Evolutionary conservation across 2,888 invertebrate genomes (phyloP).

Genomic region (Corythucha ciliata): DNA sequence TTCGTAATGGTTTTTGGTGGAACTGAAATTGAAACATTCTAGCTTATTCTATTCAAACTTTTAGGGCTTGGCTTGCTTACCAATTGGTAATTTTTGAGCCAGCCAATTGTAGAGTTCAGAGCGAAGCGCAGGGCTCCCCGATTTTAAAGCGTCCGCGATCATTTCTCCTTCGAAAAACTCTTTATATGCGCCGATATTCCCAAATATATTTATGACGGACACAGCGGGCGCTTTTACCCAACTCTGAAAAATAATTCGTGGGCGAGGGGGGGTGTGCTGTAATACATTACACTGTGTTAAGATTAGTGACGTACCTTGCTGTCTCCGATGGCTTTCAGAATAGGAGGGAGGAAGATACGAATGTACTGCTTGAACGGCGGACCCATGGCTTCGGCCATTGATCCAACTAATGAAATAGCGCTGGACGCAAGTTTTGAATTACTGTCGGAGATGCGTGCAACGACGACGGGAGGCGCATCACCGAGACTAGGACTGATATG

Average conservation of each 20-base stretch:
- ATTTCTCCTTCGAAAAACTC: conserved; percentile 83
- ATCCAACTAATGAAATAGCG: conserved; percentile 72
- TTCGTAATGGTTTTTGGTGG: conserved; percentile 52
- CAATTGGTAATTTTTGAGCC: conserved; percentile 64
- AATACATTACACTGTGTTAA: conserved; percentile 7
- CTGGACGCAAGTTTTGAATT: conserved; percentile 85
- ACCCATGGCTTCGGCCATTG: conserved; percentile 74
- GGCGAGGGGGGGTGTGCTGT: not conserved
- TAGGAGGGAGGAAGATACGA: conserved; percentile 71
- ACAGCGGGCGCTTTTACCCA: conserved; percentile 72
- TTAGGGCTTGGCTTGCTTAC: conserved; percentile 46
- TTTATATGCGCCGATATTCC: conserved; percentile 67
- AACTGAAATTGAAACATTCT: conserved; percentile 12
- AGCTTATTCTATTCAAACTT: too few species aligned
- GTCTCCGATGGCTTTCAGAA: conserved; percentile 57
- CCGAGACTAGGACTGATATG: conserved; percentile 76
- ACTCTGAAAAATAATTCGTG: conserved; percentile 45
- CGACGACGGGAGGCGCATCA: conserved; percentile 70
- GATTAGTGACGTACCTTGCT: conserved; percentile 53
- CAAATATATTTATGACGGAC: conserved; percentile 77
- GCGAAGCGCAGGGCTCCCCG: conserved; percentile 68
- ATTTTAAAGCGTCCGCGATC: conserved; percentile 73
- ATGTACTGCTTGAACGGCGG: conserved; percentile 63
- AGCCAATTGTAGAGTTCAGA: conserved; percentile 80
- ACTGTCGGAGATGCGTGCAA: conserved; percentile 71